Percentiles rank a stretch among this genome's conserved stretches.
Evolutionary conservation across 2,797 vertebrate genomes (phyloP).

Genomic region (Perodicticus potto): DNA sequence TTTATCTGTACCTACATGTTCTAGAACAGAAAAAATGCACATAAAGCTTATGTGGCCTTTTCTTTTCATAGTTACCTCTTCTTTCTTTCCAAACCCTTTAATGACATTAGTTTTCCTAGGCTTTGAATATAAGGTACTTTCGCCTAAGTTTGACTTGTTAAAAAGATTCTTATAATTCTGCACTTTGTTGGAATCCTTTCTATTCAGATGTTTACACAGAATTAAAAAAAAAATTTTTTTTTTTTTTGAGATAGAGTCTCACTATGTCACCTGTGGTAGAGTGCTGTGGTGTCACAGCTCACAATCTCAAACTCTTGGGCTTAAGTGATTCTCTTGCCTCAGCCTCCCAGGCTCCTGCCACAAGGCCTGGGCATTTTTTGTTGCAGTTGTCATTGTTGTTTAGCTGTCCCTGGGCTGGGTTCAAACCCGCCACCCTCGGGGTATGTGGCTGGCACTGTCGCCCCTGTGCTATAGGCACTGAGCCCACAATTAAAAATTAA

Average conservation of each 20-base stretch:
- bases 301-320: too few species aligned
- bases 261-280: too few species aligned
- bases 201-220: background rate
- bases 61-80: background rate
- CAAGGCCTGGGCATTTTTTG: too few species aligned
- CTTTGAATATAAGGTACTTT: background rate
- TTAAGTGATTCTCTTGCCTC: too few species aligned
- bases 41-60: background rate
- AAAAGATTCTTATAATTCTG: background rate
- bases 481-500: slow-evolving; percentile 28
- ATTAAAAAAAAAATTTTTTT: slow-evolving; percentile 39
- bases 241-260: too few species aligned
- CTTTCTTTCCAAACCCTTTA: background rate
- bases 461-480: too few species aligned
- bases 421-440: too few species aligned
- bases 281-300: too few species aligned
- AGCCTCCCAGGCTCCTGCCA: too few species aligned
- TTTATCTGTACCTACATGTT: slow-evolving; percentile 23
- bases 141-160: background rate
- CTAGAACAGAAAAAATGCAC: background rate
- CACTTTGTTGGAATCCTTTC: background rate
- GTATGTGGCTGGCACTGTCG: too few species aligned
- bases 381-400: too few species aligned
- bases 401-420: too few species aligned
- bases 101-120: background rate